Percentiles rank a stretch among this genome's conserved stretches.
Evolutionary conservation across 2,888 invertebrate species (phyloP).

Genomic region (Chloroclysta siterata): DNA sequence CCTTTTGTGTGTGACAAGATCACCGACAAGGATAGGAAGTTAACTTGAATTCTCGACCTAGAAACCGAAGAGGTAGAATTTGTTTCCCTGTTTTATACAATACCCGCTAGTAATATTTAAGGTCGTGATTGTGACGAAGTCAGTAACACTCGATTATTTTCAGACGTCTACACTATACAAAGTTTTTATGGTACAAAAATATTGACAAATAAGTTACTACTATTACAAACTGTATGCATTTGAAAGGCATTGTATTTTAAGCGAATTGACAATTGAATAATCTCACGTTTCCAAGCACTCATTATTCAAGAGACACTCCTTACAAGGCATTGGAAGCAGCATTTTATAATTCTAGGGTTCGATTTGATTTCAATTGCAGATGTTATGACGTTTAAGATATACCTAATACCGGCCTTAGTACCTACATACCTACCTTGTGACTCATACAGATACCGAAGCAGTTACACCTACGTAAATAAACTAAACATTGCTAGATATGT

Average conservation of each 20-base stretch:
- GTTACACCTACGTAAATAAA: constrained; percentile 37
- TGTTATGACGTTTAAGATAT: constrained; percentile 15
- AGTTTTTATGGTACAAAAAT: background rate
- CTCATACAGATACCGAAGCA: constrained; percentile 31
- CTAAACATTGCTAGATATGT: background rate
- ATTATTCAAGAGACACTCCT: constrained; percentile 21
- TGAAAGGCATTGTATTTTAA: constrained; percentile 4
- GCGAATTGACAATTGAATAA: constrained; percentile 16
- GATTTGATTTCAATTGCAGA: constrained; percentile 26
- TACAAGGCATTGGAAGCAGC: constrained; percentile 14
- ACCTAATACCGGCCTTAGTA: constrained; percentile 22
- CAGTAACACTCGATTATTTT: background rate
- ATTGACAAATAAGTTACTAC: background rate
- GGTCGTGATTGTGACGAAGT: background rate
- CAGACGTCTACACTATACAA: background rate
- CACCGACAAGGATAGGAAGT: constrained; percentile 33
- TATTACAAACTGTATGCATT: background rate
- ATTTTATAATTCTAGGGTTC: constrained; percentile 7
- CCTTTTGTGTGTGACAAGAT: constrained; percentile 19
- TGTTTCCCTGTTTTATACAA: background rate
- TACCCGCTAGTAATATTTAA: background rate
- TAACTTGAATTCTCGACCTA: constrained; percentile 26
- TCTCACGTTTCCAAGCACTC: constrained; percentile 21
- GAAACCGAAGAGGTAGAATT: background rate
- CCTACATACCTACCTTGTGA: constrained; percentile 20